These are phyloP conservation scores for Monopis laevigella DNA, from an alignment of 2,888 invertebrate species.

Conservation along the genomic window DNA sequence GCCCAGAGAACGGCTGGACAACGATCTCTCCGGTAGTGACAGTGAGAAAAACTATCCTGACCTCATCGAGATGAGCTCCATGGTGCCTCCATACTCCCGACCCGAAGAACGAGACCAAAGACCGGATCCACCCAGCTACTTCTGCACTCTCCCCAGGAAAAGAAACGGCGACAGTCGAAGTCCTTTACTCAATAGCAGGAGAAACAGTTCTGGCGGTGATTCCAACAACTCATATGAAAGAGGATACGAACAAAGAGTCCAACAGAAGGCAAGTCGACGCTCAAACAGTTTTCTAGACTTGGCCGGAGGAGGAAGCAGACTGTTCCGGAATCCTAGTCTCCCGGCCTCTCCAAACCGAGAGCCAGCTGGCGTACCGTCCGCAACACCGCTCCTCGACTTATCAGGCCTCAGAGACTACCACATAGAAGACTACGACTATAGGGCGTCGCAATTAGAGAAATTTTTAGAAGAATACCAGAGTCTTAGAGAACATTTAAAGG, in stretches of 20 bases:
- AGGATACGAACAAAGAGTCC: conserved; percentile 34
- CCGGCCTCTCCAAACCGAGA: conserved; percentile 73
- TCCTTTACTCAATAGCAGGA: conserved; percentile 75
- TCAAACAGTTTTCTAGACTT: conserved; percentile 79
- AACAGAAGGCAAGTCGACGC: conserved; percentile 48
- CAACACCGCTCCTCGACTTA: conserved; percentile 71
- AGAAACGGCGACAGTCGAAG: conserved; percentile 77
- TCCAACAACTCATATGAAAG: conserved; percentile 57
- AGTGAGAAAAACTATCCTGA: conserved; percentile 67
- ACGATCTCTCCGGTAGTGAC: conserved; percentile 58
- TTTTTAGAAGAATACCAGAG: conserved; percentile 83
- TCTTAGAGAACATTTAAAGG: conserved; percentile 79
- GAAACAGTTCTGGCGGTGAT: conserved; percentile 77
- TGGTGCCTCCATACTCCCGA: conserved; percentile 42
- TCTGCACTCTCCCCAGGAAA: conserved; percentile 74
- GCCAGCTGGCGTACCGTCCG: conserved; percentile 51
- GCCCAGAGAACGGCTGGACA: conserved; percentile 48
- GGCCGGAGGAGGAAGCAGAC: conserved; percentile 52
- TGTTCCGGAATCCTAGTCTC: conserved; percentile 65
- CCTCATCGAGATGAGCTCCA: conserved; percentile 60
- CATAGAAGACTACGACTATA: conserved; percentile 75
- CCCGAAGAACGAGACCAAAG: conserved; percentile 34
- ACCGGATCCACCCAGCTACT: conserved; percentile 52
- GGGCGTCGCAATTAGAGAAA: conserved; percentile 80
- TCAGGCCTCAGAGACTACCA: conserved; percentile 63